Percentiles rank a stretch among this genome's conserved stretches.
Evolutionary conservation across 2,113 vertebrate genomes (phyloP).

Genomic region (Actenoides hombroni): DNA sequence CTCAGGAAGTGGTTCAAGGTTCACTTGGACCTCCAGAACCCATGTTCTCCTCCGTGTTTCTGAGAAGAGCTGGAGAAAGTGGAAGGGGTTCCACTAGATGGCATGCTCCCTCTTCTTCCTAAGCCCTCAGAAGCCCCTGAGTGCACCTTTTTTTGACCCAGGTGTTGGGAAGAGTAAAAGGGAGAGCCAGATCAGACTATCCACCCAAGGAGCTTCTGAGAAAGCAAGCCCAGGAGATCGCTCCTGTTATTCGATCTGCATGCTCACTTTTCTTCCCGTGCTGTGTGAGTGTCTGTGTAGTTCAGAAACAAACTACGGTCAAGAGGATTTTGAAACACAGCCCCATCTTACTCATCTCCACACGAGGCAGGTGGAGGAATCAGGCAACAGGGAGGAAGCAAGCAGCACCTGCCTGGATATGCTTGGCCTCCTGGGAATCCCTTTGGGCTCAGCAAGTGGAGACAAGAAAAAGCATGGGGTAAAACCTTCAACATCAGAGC

Average conservation of each 20-base stretch:
- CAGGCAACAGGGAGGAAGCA: neutral
- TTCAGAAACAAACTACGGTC: neutral
- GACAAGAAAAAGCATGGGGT: neutral
- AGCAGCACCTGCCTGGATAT: neutral
- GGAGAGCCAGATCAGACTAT: neutral
- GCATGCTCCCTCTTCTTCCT: neutral
- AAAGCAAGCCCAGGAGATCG: neutral
- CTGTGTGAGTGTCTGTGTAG: neutral
- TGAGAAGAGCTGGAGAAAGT: neutral
- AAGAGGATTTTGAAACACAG: neutral
- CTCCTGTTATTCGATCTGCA: neutral
- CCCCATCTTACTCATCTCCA: neutral
- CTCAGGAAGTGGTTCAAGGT: neutral
- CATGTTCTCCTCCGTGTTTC: neutral
- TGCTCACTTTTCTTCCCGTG: neutral
- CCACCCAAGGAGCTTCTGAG: neutral
- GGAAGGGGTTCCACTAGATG: neutral
- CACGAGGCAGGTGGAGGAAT: neutral
- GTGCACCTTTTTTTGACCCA: neutral
- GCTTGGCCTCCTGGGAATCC: neutral
- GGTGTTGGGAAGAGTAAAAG: neutral
- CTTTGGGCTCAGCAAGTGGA: conserved; percentile 11
- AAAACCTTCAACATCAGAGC: neutral
- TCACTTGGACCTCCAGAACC: neutral
- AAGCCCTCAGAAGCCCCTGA: neutral